Evolutionary conservation across 64 coral and sea anemone genomes (phyloP), one percentile per base, ranked within the genome.

Genomic region (Astreopora myriophthalma): DNA sequence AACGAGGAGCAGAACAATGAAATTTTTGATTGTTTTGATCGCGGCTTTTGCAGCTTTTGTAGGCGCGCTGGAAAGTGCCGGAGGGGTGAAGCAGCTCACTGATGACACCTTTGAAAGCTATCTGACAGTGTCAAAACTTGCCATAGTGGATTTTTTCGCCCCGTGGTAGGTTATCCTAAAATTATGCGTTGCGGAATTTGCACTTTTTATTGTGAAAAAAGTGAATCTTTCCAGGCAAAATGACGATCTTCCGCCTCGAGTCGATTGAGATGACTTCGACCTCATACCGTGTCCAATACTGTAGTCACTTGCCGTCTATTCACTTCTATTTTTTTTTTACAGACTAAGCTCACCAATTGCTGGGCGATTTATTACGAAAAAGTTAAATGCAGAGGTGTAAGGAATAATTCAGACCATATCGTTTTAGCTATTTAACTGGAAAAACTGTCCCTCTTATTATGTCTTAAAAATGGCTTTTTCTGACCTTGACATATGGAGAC

Each of bases 141-240:
- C 79, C 9, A 65, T 64, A 6, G 79, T 83, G 55, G 79, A 83
- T 38, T 83, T 83, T 25, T 83, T 36, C 31, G 79, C 79, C 13
- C 79, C 79, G 1, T 65, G 79, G 79, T 83, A 64, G 22, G 79
- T 83, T 8, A 64, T 36, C 34, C 61, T n/a, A 24, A 6, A n/a
- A 24, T 8, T 24, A 26, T 64, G n/a, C 7, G n/a, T 10, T 10
- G 51, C 20, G 24, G 22, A 28, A 0, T 64, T 64, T 64, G 61
- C 61, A 7, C 23, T 64, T 26, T 11, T 25, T 24, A 26, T 64
- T 10, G 12, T 64, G 1, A 26, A 64, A n/a, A 64, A 3, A 24
- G 61, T 25, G 9, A 26, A 64, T 26, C 22, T 64, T 64, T 64
- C 1, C 20, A 4, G 17, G 16, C 0, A 0, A 58, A 58, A 13